Base-by-base conservation (phyloP, 2,888 invertebrate genomes). In the Sarcophaga subvicina region DNA sequence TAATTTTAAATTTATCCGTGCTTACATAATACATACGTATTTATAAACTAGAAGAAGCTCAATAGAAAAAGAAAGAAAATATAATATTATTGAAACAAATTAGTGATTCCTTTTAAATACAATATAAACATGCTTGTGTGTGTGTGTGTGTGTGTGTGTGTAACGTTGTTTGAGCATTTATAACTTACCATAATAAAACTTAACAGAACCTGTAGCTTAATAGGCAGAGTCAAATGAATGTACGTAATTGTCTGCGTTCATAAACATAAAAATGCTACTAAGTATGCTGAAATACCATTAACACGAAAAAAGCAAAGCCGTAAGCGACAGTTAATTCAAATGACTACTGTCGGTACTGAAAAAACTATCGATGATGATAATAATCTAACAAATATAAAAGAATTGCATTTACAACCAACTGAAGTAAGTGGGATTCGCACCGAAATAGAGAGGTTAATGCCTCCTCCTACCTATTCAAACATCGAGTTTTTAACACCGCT, bases 131-230 rank as follows among this genome's bases (percentile, higher is more conserved):
- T 37, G 67, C 37, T 59, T 10, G n/a, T 45, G 11, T 66, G 17
- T 20, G 59, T 59, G 2, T 69, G 60, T 25, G 2, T 69, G 60
- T 4, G n/a, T 20, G 11, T 45, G 59, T 59, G 1, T 69, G 60
- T 25, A 60, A n/a, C 37, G 47, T 62, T 20, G 14, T 47, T 27
- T 67, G 25, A 45, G 14, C 27, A 79, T 20, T 14, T 8, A 67
- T n/a, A 47, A 22, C 27, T 64, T 49, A 27, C 12, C 6, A 12
- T 12, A 3, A 17, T 70, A 64, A 27, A 20, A 62, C 20, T 17
- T 54, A 54, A 54, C 62, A 62, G 27, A 27, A 83, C 71, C 71
- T 77, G 77, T 83, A 77, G 82, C 77, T 77, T 62, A 76, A 11
- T 64, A 45, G 25, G 25, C 49, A 71, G 3, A 62, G 6, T 59